Conservation (phyloP, 2,113 vertebrate species). For the Circaetus cinerascens region DNA sequence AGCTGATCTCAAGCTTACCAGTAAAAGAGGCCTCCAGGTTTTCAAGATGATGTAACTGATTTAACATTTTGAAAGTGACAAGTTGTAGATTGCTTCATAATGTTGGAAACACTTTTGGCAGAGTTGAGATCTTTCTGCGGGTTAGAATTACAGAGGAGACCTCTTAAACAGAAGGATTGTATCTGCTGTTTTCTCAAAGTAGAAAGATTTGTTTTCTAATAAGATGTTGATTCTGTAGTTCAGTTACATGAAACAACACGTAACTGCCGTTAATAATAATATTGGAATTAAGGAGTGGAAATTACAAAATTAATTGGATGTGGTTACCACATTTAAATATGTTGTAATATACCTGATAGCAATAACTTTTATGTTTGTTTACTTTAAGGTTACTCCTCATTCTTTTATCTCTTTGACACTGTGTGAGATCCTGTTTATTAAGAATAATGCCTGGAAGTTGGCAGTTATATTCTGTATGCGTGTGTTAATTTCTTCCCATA, state of each 20-base stretch:
- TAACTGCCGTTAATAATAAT: not conserved
- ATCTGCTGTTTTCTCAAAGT: not conserved
- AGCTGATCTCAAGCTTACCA: not conserved
- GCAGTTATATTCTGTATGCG: constrained; percentile 19
- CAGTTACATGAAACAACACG: not conserved
- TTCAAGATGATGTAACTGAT: not conserved
- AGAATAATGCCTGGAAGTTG: constrained; percentile 67
- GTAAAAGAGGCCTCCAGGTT: not conserved
- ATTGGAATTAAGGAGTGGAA: not conserved
- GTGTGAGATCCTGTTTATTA: constrained; percentile 52
- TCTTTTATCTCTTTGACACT: constrained; percentile 21
- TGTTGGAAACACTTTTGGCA: not conserved
- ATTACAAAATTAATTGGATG: not conserved
- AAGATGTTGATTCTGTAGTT: not conserved
- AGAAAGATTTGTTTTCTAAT: not conserved
- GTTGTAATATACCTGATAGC: not conserved
- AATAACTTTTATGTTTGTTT: not conserved
- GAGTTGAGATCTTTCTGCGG: not conserved
- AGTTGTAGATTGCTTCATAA: not conserved
- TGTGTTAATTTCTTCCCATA: constrained; percentile 54
- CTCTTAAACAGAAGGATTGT: not conserved
- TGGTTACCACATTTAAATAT: not conserved
- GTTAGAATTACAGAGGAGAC: not conserved
- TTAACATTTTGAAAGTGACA: not conserved
- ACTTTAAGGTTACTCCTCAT: not conserved